Evolutionary conservation across 2,113 vertebrate genomes (phyloP), one percentile per base, ranked within the genome.

Genomic region (Anseranas semipalmata): DNA sequence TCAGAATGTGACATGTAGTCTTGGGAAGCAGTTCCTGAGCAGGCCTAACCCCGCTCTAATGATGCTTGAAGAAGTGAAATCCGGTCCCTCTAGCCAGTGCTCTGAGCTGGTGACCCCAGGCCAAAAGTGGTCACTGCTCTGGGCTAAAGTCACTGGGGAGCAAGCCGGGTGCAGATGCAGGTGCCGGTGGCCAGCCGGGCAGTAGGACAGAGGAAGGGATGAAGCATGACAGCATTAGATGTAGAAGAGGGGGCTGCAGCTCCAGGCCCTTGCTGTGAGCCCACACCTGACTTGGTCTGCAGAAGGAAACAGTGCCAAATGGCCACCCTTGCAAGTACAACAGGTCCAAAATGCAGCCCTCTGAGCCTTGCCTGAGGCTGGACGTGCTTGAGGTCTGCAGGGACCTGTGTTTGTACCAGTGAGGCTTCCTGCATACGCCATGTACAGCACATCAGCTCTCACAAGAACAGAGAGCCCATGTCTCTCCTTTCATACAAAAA

Each of bases 271-370:
- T 68, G 22, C 16, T 56, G 1, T 28, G 39, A 59, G 55, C 4
- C 21, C 14, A 24, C 7, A 33, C 27, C 25, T 53, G 9, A 32
- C 11, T 39, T 43, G 9, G 5, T 25, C 53, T 86, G 21, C 52
- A 41, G 9, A 20, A 30, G 41, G 8, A 78, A 3, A 20, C 35
- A 52, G 6, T 62, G 52, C 24, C 46, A 76, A 45, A 63, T 27
- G 11, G 43, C 7, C 24, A n/a, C 11, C 20, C 0, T 0, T 55
- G 28, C 4, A 73, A 43, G 6, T 19, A 25, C 11, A 30, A 27
- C 17, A 35, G 12, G 39, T 25, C 21, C 1, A 3, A 91, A 93
- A 81, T 13, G 12, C 7, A 59, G n/a, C n/a, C 32, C 15, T 18
- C 8, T 21, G 35, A 19, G 28, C 12, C 33, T 3, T 74, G 5